Base-by-base conservation (phyloP, 2,888 invertebrate genomes). In the Odontocerum albicorne region DNA sequence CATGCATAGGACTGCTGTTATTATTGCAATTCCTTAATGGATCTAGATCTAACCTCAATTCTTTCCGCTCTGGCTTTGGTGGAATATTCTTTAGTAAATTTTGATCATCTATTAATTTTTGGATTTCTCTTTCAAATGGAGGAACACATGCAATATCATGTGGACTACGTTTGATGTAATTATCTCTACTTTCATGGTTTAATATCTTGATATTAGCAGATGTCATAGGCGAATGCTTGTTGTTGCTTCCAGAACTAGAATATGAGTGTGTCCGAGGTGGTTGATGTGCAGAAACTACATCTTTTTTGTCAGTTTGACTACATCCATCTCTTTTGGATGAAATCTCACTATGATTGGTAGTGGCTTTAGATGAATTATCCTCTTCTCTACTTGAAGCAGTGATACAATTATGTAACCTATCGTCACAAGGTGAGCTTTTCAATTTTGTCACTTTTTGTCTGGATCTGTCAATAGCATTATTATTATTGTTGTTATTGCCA, bases 51-150 rank as follows among this genome's bases (percentile, higher is more conserved):
- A 84, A 77, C 66, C 81, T 82, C 64, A 82, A 73, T 63, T 84
- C 82, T 63, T 80, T 81, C 57, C 82, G 70, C 63, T 84, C 84
- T 45, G 77, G 71, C 68, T 83, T 84, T 19, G 81, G 78, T 44
- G 83, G 80, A 65, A 79, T 81, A 65, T 78, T 81, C 66, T 83
- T 83, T 55, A 83, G 73, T 55, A 84, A 69, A 70, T 82, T 83
- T 68, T 85, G 85, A 66, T 88, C 88, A 65, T 88, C 88, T 61
- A 89, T 76, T 64, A 90, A 79, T 70, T 88, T 84, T 70, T 89
- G 88, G 63, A 90, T 86, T 70, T 90, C 89, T 66, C 87, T 80
- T 73, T 90, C 90, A 68, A 90, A 90, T 16, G 89, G 88, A 49
- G 83, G 84, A 56, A 78, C 75, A 63, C 77, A 77, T 15, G 75